A percentile compares a stretch with the other conserved stretches of the same genome.
phyloP scores from a whole-genome alignment of 2,888 invertebrate genomes.

The Lasioglossum figueresi region DNA sequence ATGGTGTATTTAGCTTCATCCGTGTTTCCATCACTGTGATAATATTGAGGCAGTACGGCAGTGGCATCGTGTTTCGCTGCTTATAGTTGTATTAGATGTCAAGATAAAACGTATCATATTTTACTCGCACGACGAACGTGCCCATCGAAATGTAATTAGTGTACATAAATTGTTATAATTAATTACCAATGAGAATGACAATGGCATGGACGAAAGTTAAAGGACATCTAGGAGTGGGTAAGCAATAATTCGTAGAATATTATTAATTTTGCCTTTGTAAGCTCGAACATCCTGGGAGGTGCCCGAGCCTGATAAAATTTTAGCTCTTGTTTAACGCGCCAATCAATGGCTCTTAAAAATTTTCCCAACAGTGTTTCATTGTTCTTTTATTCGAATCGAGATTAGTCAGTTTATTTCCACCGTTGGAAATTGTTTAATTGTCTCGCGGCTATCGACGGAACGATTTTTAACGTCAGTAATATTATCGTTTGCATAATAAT shows the following conservation, averaged over 20 bases:
- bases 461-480: slow-evolving; percentile 31
- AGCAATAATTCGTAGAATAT: slow-evolving; percentile 57
- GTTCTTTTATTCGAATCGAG: not conserved
- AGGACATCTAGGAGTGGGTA: slow-evolving; percentile 78
- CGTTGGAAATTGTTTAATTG: slow-evolving; percentile 31
- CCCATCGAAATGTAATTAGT: slow-evolving; percentile 72
- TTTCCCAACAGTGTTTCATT: not conserved
- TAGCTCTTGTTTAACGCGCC: slow-evolving; percentile 34
- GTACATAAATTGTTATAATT: slow-evolving; percentile 62
- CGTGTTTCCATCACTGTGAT: slow-evolving; percentile 50
- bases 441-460: slow-evolving; percentile 10
- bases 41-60: slow-evolving; percentile 50
- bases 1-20: slow-evolving; percentile 42
- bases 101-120: slow-evolving; percentile 69
- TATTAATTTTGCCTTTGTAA: slow-evolving; percentile 54
- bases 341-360: not conserved
- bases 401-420: slow-evolving; percentile 1
- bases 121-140: slow-evolving; percentile 61
- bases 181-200: slow-evolving; percentile 65
- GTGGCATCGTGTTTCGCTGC: slow-evolving; percentile 69
- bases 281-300: slow-evolving; percentile 79
- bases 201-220: slow-evolving; percentile 75
- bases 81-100: slow-evolving; percentile 71
- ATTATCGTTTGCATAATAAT: slow-evolving; percentile 38
- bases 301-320: slow-evolving; percentile 68